These are phyloP conservation scores for Drosophila albomicans DNA, from an alignment of 1,140 invertebrate species.

Conservation along the genomic window DNA sequence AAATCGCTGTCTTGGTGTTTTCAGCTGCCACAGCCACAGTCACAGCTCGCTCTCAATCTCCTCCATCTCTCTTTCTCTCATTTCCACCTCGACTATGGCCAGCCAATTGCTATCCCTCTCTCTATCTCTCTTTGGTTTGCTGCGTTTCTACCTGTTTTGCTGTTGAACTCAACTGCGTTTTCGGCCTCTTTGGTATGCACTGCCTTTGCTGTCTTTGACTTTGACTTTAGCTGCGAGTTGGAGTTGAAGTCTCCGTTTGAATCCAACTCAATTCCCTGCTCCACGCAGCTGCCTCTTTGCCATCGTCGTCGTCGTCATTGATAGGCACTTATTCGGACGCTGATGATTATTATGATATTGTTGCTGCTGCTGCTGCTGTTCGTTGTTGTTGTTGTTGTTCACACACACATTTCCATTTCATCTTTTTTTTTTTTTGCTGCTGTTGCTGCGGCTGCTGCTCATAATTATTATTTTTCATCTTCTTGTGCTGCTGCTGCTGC, in stretches of 20 bases:
- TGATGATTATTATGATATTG: constrained; percentile 82
- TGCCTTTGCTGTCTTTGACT: constrained; percentile 33
- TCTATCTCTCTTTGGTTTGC: neutral
- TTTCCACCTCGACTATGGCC: neutral
- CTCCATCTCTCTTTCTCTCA: neutral
- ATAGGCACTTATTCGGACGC: constrained; percentile 78
- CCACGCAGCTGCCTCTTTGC: constrained; percentile 45
- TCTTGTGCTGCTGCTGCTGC: constrained; percentile 32
- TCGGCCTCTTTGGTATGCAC: constrained; percentile 25
- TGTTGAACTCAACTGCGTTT: constrained; percentile 25
- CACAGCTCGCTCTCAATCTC: constrained; percentile 1
- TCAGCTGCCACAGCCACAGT: constrained; percentile 4
- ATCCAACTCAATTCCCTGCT: constrained; percentile 14
- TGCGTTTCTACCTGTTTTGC: constrained; percentile 18
- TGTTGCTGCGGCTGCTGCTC: constrained; percentile 20
- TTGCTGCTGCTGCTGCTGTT: constrained; percentile 61
- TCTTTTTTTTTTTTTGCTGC: constrained; percentile 9
- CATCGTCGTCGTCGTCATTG: constrained; percentile 74
- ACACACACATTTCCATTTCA: constrained; percentile 16
- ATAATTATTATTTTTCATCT: constrained; percentile 56
- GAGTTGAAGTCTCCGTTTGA: constrained; percentile 48
- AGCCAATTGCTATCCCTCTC: neutral
- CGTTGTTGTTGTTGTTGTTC: constrained; percentile 55
- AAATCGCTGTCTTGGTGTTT: constrained; percentile 11
- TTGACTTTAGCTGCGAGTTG: constrained; percentile 36